These are phyloP conservation scores for Latrodectus hesperus DNA, from an alignment of 2,888 invertebrate genomes.

Conservation along the genomic window DNA sequence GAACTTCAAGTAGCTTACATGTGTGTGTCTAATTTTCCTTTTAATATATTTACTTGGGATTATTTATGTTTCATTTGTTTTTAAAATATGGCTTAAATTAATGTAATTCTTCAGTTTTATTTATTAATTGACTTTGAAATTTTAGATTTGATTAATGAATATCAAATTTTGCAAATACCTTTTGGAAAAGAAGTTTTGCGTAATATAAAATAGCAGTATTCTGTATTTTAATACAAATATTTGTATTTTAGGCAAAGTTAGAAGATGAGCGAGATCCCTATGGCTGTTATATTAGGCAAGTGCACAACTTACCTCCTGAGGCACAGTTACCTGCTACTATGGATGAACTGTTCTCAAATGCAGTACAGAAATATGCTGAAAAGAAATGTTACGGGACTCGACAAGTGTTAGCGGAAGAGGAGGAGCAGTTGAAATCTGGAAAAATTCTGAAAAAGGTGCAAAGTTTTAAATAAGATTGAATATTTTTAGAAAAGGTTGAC, in stretches of 20 bases:
- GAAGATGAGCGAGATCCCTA: constrained; percentile 64
- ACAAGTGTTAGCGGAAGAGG: constrained; percentile 92
- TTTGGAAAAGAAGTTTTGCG: too few relatives aligned
- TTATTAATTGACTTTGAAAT: too few relatives aligned
- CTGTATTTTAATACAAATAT: too few relatives aligned
- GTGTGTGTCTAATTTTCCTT: too few relatives aligned
- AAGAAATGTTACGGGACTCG: constrained; percentile 91
- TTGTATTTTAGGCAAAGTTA: constrained; percentile 39
- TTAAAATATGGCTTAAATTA: too few relatives aligned
- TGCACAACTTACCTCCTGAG: neutral
- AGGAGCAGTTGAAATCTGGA: constrained; percentile 95
- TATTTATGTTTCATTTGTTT: too few relatives aligned
- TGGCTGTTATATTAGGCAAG: constrained; percentile 60
- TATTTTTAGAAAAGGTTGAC: neutral
- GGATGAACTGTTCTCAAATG: constrained; percentile 84
- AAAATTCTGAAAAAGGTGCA: constrained; percentile 93
- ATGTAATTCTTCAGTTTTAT: too few relatives aligned
- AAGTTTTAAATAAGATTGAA: neutral
- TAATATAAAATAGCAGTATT: too few relatives aligned
- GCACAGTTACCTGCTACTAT: constrained; percentile 72
- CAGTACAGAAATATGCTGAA: constrained; percentile 83
- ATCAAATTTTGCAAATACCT: too few relatives aligned
- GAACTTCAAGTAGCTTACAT: too few relatives aligned
- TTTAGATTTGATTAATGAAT: too few relatives aligned
- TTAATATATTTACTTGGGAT: too few relatives aligned